Evolutionary conservation across 2,797 vertebrate species (phyloP), one percentile per base, ranked within the genome.

Genomic region (Agapornis canus): DNA sequence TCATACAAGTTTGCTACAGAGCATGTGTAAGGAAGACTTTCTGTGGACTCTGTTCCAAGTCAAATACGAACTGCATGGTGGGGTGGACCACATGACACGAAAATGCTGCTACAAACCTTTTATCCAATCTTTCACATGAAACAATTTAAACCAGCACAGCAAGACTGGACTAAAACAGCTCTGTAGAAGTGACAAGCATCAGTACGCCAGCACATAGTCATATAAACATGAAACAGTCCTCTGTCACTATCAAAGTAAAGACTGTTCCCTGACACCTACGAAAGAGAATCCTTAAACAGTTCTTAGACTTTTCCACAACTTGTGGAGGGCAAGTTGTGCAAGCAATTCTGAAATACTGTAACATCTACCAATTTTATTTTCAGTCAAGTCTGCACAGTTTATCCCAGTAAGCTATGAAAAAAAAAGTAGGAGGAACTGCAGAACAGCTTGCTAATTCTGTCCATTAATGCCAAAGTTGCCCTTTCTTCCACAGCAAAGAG

Each of bases 371-470:
- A 64, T 87, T 81, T 89, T 89, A 86, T 95, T 94, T 96, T 94
- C 76, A 92, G 86, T 68, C 81, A 78, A 87, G 72, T 82, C 89
- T 96, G 63, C 49, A 92, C 26, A 82, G 49, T 87, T 77, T 89
- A 63, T 84, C 89, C 93, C 81, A 85, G 57, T 52, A 80, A 92
- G 75, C 77, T 86, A 95, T 11, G 54, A 90, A 88, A 88, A 35
- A 88, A 35, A 77, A 94, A 91, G 90, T 94, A 89, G 94, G 93
- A 96, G 90, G 89, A 92, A 93, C 29, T 86, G 92, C 64, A 92
- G 92, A 95, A 90, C 60, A 89, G 47, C 84, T 91, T 95, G 79
- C 65, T 82, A 80, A 78, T 92, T 90, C 65, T 92, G 73, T 89
- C 90, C 76, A 76, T 80, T 81, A 94, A 66, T 86, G 82, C 89